Evolutionary conservation across 2,888 invertebrate genomes (phyloP).

Genomic region (Heteropelma amictum): DNA sequence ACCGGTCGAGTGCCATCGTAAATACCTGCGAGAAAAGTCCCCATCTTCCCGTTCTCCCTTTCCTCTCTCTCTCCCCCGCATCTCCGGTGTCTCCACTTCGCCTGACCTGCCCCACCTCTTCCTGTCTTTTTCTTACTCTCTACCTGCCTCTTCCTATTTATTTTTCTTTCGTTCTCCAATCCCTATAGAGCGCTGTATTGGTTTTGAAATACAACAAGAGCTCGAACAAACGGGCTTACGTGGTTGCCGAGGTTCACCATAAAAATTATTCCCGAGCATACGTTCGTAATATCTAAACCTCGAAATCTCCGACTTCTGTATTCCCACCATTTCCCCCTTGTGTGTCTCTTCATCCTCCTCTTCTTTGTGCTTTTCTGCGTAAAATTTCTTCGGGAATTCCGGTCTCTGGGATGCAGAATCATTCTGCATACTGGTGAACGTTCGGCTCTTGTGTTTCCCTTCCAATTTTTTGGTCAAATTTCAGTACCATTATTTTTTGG

Average conservation of each 20-base stretch:
- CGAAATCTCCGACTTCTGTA: slow-evolving; percentile 56
- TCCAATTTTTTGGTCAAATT: too few species aligned
- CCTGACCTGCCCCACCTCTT: slow-evolving; percentile 37
- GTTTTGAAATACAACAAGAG: not conserved
- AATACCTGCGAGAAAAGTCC: slow-evolving; percentile 70
- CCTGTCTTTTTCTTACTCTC: slow-evolving; percentile 12
- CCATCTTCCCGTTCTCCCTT: slow-evolving; percentile 21
- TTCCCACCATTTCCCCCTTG: slow-evolving; percentile 17
- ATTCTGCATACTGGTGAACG: too few species aligned
- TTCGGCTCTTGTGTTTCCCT: too few species aligned
- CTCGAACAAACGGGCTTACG: slow-evolving; percentile 52
- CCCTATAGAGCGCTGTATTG: not conserved
- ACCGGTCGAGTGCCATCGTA: slow-evolving; percentile 76
- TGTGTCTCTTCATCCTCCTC: not conserved
- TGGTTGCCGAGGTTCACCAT: slow-evolving; percentile 65
- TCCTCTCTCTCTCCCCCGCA: slow-evolving; percentile 14
- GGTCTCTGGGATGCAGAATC: too few species aligned
- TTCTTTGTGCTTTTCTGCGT: not conserved
- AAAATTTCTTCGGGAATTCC: not conserved
- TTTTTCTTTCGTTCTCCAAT: too few species aligned
- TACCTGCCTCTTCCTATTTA: too few species aligned
- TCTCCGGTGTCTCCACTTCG: slow-evolving; percentile 26
- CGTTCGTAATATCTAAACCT: slow-evolving; percentile 65
- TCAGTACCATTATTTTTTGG: too few species aligned
- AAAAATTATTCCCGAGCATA: slow-evolving; percentile 71